Evolutionary conservation across 2,797 vertebrate species (phyloP), one percentile per base, ranked within the genome.

Genomic region (Sylvia borin): DNA sequence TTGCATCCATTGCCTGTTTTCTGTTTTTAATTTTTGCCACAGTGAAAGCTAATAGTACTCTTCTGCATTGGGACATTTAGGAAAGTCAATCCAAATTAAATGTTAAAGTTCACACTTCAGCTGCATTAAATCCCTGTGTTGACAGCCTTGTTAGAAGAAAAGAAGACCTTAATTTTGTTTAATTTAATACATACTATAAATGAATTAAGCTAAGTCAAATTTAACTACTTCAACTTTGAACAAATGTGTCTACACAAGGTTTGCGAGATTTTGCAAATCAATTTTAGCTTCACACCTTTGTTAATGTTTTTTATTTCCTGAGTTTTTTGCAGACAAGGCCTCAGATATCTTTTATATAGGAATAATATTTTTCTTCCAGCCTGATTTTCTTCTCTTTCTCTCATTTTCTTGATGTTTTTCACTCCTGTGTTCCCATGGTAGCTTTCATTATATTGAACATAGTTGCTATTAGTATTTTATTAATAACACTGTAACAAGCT

Each of bases 51-150:
- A 94, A 91, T 91, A 94, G 76, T 25, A 62, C 60, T 92, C 51
- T 86, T 91, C 92, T 84, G 80, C 70, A 86, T 6, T 87, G 83
- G 90, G 85, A 94, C 77, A 87, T 85, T 94, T 73, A 93, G 43
- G 77, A 95, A 93, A 95, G 88, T 95, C 92, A 91, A 93, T 95
- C 80, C 90, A 96, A 96, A 97, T 95, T 95, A 93, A 92, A 95
- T 92, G 90, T 84, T 88, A 94, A 95, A 92, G 94, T 94, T 95
- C 88, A 82, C 64, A 88, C 73, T 94, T 93, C 48, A 73, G 74
- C 83, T 78, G 60, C 43, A 55, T 93, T 94, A 95, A 95, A 95
- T 88, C 84, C 74, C 51, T 73, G 55, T 79, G 74, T 95, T 90
- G 83, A 93, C 61, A 95, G 55, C 77, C 73, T 88, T 87, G 48